phyloP scores from a whole-genome alignment of 2,113 vertebrate species.

The Pyxicephalus adspersus region DNA sequence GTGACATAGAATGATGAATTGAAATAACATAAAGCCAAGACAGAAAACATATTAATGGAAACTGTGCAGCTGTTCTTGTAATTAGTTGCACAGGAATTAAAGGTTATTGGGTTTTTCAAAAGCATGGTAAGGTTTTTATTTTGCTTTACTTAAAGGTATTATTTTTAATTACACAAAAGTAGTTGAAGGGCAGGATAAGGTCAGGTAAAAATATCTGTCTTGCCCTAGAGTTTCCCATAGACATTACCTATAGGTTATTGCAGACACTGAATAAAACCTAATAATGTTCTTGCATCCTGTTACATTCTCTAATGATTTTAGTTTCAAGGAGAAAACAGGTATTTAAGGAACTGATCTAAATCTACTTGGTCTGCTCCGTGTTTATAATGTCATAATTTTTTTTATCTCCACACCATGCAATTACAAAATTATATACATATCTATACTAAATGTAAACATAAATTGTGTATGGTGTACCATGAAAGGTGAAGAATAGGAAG shows the following conservation, averaged over 20 bases:
- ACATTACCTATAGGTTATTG: conserved; percentile 34
- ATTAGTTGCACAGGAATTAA: conserved; percentile 30
- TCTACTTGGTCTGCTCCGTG: too few species aligned
- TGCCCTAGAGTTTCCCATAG: conserved; percentile 24
- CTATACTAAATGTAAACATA: too few species aligned
- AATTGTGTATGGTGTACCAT: too few species aligned
- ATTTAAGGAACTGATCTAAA: not conserved
- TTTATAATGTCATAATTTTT: too few species aligned
- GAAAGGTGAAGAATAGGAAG: too few species aligned
- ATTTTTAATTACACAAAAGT: conserved; percentile 54
- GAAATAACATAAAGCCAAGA: conserved; percentile 31
- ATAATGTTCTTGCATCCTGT: conserved; percentile 36
- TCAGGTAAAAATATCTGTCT: conserved; percentile 46
- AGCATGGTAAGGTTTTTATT: conserved; percentile 45
- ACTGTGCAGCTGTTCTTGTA: conserved; percentile 48
- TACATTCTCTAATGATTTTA: conserved; percentile 9
- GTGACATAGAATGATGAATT: conserved; percentile 50
- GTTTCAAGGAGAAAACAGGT: not conserved
- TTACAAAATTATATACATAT: too few species aligned
- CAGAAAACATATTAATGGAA: conserved; percentile 51
- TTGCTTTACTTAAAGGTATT: conserved; percentile 41
- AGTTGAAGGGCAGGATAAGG: conserved; percentile 38
- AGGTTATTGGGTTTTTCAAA: conserved; percentile 46
- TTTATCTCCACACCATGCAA: too few species aligned
- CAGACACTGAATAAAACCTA: conserved; percentile 20